Percentiles rank a stretch among this genome's conserved stretches.
phyloP scores from a whole-genome alignment of 1,140 invertebrate species.

The Steinernema khuongi region DNA sequence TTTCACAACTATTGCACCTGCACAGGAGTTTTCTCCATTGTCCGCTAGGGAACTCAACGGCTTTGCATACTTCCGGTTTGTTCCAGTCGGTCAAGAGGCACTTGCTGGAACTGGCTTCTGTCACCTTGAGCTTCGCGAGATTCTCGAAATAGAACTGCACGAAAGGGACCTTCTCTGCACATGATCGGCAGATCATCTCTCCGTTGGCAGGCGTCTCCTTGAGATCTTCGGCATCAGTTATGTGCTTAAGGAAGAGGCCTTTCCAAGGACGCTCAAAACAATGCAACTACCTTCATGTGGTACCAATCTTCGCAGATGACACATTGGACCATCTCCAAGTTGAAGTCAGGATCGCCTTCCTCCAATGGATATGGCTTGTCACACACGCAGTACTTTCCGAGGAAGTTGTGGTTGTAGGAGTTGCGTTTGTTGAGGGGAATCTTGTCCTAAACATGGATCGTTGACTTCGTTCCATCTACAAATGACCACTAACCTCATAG shows the following conservation, averaged over 20 bases:
- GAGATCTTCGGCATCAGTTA: slow-evolving; percentile 1
- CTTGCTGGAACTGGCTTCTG: background rate
- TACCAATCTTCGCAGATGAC: slow-evolving; percentile 96
- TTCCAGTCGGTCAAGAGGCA: background rate
- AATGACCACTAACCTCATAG: slow-evolving; percentile 63
- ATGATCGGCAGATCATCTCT: slow-evolving; percentile 39
- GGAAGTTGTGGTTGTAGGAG: slow-evolving; percentile 89
- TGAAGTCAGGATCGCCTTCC: slow-evolving; percentile 60
- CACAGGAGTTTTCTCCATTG: background rate
- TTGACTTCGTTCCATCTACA: background rate
- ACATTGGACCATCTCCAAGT: slow-evolving; percentile 94
- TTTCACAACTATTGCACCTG: slow-evolving; percentile 32
- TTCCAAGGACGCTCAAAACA: slow-evolving; percentile 18
- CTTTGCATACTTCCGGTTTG: background rate
- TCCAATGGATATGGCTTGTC: slow-evolving; percentile 88
- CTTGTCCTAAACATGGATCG: slow-evolving; percentile 61
- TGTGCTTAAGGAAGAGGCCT: slow-evolving; percentile 23
- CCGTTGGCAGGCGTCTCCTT: slow-evolving; percentile 23
- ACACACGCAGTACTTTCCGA: slow-evolving; percentile 85
- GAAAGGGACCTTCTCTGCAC: slow-evolving; percentile 39
- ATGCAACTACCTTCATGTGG: slow-evolving; percentile 62
- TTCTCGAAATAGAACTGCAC: slow-evolving; percentile 29
- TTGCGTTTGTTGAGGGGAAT: slow-evolving; percentile 70
- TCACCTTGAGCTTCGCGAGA: background rate
- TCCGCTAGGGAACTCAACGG: background rate